Conservation (phyloP, 2,113 vertebrate genomes). For the Anhinga anhinga region DNA sequence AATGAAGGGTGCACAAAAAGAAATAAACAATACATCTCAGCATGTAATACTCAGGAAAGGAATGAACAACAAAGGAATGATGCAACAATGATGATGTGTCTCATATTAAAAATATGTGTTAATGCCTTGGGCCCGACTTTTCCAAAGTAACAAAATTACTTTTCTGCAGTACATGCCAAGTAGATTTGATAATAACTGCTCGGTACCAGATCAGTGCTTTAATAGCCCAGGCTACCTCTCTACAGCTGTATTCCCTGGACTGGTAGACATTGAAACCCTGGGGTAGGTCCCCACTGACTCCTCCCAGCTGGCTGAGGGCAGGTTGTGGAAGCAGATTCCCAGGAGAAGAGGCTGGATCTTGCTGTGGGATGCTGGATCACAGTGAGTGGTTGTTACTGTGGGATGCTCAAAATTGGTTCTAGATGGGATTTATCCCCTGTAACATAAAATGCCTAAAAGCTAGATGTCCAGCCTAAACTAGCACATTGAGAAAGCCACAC, state of each 20-base stretch:
- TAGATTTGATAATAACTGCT: not conserved
- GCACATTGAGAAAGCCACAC: not conserved
- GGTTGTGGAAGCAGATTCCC: not conserved
- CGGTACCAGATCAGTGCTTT: not conserved
- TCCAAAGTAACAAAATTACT: not conserved
- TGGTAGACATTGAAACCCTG: not conserved
- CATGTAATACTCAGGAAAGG: not conserved
- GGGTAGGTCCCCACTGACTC: not conserved
- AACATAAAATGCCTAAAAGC: not conserved
- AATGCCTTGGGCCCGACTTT: not conserved
- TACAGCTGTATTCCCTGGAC: not conserved
- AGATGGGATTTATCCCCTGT: not conserved
- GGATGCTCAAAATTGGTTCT: not conserved
- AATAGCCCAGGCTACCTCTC: not conserved
- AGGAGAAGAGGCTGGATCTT: not conserved
- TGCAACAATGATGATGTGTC: not conserved
- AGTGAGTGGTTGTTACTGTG: not conserved
- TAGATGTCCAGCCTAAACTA: not conserved
- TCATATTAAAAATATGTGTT: not conserved
- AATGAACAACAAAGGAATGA: not conserved
- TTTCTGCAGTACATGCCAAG: not conserved
- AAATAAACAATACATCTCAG: not conserved
- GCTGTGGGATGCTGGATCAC: not conserved
- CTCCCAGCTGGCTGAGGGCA: not conserved
- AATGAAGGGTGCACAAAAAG: not conserved